Base-by-base conservation (phyloP, 2,888 invertebrate genomes). In the Deroplatys truncata region DNA sequence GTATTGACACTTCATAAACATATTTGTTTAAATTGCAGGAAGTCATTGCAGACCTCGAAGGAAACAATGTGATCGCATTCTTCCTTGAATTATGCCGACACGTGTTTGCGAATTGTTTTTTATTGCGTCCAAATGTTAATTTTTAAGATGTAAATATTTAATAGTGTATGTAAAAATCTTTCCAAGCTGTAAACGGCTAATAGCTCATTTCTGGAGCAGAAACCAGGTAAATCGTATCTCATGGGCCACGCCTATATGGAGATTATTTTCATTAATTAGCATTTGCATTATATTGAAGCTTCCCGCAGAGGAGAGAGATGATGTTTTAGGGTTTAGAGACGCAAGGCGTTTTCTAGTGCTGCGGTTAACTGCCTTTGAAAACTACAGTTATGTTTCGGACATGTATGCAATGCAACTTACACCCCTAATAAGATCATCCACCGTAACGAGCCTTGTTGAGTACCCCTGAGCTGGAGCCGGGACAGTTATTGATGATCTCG, bases 401-500 rank as follows among this genome's bases (percentile, higher is more conserved):
- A 72, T 72, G 56, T 56, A 72, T 72, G 56, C 56, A 72, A 72
- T 72, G 56, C 56, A 72, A 72, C 56, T 72, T 72, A 43, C 56
- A 72, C 56, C 56, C 56, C 56, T 72, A 72, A 72, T 72, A 72
- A 72, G 56, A 72, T 72, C 56, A 72, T 72, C 56, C 56, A 72
- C 56, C 56, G 56, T 72, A 72, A 72, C 56, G 56, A 72, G 56
- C 20, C 56, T 72, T 72, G 56, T 87, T 87, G 83, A 87, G 82
- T 83, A 87, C 87, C 87, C 87, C 87, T 87, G 29, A 87, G 82
- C 83, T 82, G 83, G 83, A 87, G 87, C 87, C 82, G 87, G 87
- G 87, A 87, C 87, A 87, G 87, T 82, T 87, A 87, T 87, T 87
- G 87, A 87, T 87, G 87, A 87, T 87, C 87, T 87, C 87, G 87